Evolutionary conservation across 1,140 invertebrate species (phyloP).

Genomic region (Drosophila tropicalis): DNA sequence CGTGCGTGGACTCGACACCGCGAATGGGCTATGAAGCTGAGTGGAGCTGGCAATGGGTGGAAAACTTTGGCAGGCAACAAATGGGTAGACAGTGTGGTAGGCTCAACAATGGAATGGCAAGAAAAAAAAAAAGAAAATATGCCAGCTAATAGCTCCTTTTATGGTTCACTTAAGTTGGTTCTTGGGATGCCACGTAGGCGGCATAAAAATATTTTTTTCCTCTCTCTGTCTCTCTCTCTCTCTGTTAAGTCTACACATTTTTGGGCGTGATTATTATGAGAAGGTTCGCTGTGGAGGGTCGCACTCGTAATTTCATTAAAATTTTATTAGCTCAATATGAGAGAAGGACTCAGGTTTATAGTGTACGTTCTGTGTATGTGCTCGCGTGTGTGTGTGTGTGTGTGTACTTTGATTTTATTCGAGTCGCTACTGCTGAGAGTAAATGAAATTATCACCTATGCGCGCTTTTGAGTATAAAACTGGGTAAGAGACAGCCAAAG

Average conservation of each 20-base stretch:
- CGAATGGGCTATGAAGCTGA: constrained; percentile 53
- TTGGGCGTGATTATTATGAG: constrained; percentile 69
- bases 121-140: constrained; percentile 39
- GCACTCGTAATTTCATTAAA: constrained; percentile 78
- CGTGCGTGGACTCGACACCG: constrained; percentile 43
- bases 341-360: constrained; percentile 36
- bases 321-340: constrained; percentile 76
- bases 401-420: constrained; percentile 55
- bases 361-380: constrained; percentile 1
- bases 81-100: neutral
- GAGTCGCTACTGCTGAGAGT: constrained; percentile 40
- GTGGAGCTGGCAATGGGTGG: neutral
- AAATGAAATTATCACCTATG: constrained; percentile 82
- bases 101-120: constrained; percentile 15
- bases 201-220: constrained; percentile 61
- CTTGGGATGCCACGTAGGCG: constrained; percentile 54
- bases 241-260: constrained; percentile 6
- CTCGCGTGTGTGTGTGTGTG: constrained; percentile 16
- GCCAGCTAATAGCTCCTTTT: constrained; percentile 73
- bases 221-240: neutral
- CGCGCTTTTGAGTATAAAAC: constrained; percentile 58
- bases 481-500: constrained; percentile 11
- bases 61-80: constrained; percentile 9
- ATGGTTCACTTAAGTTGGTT: constrained; percentile 66
- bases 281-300: constrained; percentile 44